Evolutionary conservation across 2,113 vertebrate genomes (phyloP).

Genomic region (Formicarius rufipectus): DNA sequence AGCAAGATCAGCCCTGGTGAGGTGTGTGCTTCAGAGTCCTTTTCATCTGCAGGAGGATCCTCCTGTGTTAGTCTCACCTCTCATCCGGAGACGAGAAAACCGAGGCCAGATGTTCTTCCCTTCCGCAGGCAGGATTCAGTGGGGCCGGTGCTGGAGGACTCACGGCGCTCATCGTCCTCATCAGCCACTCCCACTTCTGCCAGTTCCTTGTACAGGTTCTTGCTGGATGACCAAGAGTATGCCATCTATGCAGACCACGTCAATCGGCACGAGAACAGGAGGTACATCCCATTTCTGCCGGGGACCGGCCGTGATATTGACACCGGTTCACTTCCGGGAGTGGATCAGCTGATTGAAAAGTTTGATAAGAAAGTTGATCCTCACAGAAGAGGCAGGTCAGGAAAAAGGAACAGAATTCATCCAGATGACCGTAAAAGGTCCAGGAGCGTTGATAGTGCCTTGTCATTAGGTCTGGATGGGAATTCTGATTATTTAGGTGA

Average conservation of each 20-base stretch:
- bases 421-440: conserved; percentile 91
- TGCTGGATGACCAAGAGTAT: conserved; percentile 84
- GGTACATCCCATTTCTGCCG: conserved; percentile 92
- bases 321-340: conserved; percentile 86
- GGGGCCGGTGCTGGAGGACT: conserved; percentile 78
- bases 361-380: conserved; percentile 84
- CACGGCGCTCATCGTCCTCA: conserved; percentile 81
- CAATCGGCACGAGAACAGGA: conserved; percentile 92
- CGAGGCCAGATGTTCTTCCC: conserved; percentile 88
- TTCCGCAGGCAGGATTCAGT: conserved; percentile 85
- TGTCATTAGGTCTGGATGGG: conserved; percentile 72
- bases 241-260: conserved; percentile 88
- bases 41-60: conserved; percentile 62
- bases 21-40: conserved; percentile 24
- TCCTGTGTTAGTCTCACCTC: conserved; percentile 45
- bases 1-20: conserved; percentile 46
- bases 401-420: conserved; percentile 85
- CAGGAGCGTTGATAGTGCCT: conserved; percentile 85
- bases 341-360: conserved; percentile 93
- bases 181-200: conserved; percentile 79
- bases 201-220: conserved; percentile 74
- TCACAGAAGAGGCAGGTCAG: conserved; percentile 85
- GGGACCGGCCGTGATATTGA: conserved; percentile 96
- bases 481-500: conserved; percentile 71
- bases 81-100: conserved; percentile 72